These are phyloP conservation scores for Cyclina sinensis DNA, from an alignment of 1,140 invertebrate species.

Conservation along the genomic window DNA sequence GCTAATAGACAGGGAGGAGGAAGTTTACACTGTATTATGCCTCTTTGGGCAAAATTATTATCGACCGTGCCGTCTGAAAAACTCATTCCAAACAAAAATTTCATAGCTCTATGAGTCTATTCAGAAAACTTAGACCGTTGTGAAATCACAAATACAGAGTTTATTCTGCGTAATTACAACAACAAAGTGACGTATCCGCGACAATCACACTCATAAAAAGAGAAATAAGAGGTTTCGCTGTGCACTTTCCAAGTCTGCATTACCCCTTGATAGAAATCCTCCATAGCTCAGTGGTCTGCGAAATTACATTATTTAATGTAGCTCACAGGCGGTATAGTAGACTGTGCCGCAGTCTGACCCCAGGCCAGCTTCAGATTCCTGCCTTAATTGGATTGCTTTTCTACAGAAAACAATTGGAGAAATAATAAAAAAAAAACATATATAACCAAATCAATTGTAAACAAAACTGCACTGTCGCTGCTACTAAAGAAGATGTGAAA, in stretches of 20 bases:
- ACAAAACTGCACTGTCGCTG: conserved; percentile 17
- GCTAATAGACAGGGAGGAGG: conserved; percentile 28
- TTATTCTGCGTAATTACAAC: conserved; percentile 50
- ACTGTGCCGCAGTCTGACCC: conserved; percentile 42
- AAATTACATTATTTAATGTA: conserved; percentile 70
- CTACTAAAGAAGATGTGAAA: background rate
- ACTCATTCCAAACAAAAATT: conserved; percentile 66
- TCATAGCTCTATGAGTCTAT: conserved; percentile 55
- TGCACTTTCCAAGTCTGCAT: conserved; percentile 52
- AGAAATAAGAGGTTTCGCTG: conserved; percentile 32
- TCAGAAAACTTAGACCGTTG: conserved; percentile 58
- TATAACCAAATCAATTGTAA: conserved; percentile 32
- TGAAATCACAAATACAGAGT: conserved; percentile 53
- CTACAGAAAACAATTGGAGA: conserved; percentile 58
- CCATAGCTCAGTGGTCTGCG: conserved; percentile 51
- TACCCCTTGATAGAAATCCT: conserved; percentile 53
- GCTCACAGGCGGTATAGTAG: conserved; percentile 32
- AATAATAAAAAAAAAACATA: no score
- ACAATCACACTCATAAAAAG: conserved; percentile 26
- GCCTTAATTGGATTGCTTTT: conserved; percentile 64
- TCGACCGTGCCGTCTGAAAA: conserved; percentile 52
- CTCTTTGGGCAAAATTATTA: conserved; percentile 31
- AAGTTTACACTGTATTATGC: conserved; percentile 18
- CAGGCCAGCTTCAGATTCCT: conserved; percentile 1
- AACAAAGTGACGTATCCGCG: conserved; percentile 57